Base-by-base conservation (phyloP, 2,113 vertebrate species). In the Meriones unguiculatus region DNA sequence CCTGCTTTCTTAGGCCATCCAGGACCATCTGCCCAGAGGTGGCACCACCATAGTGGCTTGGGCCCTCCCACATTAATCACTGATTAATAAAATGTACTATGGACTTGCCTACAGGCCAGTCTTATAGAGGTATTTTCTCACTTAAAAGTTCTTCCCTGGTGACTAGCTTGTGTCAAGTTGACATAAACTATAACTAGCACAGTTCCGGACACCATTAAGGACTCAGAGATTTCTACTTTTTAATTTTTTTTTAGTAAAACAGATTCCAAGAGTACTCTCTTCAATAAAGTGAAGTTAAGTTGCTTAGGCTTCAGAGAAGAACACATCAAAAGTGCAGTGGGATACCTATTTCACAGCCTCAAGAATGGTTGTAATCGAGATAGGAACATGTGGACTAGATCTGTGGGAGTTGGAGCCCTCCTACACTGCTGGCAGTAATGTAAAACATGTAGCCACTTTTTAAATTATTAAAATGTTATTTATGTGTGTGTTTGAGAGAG, bases 231-330 rank as follows among this genome's bases (percentile, higher is more conserved):
- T n/a, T n/a, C n/a, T n/a, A n/a, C n/a, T n/a, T n/a, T n/a, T n/a
- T n/a, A n/a, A n/a, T n/a, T n/a, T 46, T 30, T 87, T 87, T 85
- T 9, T 14, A 87, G 11, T 70, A 97, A 92, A 97, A 85, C 24
- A 65, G 67, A 54, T 93, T 67, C 2, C 18, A 95, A 25, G 12
- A 73, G 30, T 84, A 12, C 20, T 25, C 30, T 90, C 18, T 41
- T 76, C 3, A 82, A 59, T 92, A 87, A 96, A 93, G 38, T 84
- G 50, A n/a, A 46, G 46, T 46, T 46, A 94, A 92, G 52, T 94
- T 90, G 93, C 84, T 92, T 95, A 88, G 41, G 64, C 30, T 46
- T 87, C 25, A 94, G 87, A 59, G 70, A 91, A 77, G 64, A 91
- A 25, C 65, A 94, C 41, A 59, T 97, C 65, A 95, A 62, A 95